Percentiles rank a stretch among this genome's conserved stretches.
phyloP scores from a whole-genome alignment of 2,113 vertebrate species.

The Misgurnus anguillicaudatus region DNA sequence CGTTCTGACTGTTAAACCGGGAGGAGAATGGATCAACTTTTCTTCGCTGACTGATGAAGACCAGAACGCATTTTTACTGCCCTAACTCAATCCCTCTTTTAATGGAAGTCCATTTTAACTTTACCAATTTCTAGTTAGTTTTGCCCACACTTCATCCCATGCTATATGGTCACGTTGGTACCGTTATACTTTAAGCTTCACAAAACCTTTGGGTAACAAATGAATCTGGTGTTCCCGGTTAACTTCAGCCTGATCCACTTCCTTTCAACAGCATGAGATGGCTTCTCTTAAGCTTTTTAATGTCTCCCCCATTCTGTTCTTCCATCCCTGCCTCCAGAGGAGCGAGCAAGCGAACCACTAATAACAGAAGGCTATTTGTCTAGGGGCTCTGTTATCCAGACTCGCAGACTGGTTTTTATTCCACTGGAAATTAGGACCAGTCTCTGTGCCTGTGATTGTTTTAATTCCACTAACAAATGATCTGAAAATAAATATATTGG shows the following conservation, averaged over 20 bases:
- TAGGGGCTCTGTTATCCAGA: slow-evolving; percentile 49
- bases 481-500: slow-evolving; percentile 57
- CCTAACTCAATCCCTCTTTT: not conserved
- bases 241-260: slow-evolving; percentile 28
- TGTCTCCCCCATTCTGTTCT: slow-evolving; percentile 42
- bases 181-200: not conserved
- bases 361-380: slow-evolving; percentile 57
- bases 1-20: slow-evolving; percentile 6
- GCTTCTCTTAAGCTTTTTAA: slow-evolving; percentile 41
- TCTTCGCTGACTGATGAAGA: slow-evolving; percentile 36
- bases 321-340: slow-evolving; percentile 37
- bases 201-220: slow-evolving; percentile 24
- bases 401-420: slow-evolving; percentile 48
- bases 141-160: not conserved
- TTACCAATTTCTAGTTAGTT: not conserved
- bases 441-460: slow-evolving; percentile 51
- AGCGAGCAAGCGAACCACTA: slow-evolving; percentile 44
- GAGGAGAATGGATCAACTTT: slow-evolving; percentile 21
- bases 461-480: slow-evolving; percentile 57
- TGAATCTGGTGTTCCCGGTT: slow-evolving; percentile 16
- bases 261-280: slow-evolving; percentile 39
- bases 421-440: slow-evolving; percentile 57
- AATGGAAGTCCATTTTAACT: not conserved
- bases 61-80: slow-evolving; percentile 6
- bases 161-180: slow-evolving; percentile 3